Evolutionary conservation across 2,797 vertebrate genomes (phyloP).

Genomic region (Eulemur coronatus): DNA sequence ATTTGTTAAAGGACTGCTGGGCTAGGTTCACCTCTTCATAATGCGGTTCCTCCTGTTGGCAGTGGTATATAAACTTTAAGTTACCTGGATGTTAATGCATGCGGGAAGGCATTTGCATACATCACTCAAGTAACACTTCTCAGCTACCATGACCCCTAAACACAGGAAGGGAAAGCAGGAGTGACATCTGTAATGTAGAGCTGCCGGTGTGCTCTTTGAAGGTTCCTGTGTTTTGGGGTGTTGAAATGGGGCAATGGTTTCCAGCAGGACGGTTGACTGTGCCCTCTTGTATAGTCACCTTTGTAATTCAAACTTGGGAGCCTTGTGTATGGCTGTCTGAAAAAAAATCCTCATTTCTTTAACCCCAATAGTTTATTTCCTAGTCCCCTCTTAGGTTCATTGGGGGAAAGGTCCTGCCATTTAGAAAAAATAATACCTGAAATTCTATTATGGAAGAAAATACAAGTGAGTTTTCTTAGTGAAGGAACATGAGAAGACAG

Average conservation of each 20-base stretch:
- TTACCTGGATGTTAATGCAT: neutral
- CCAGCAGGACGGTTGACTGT: neutral
- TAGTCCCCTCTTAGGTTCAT: neutral
- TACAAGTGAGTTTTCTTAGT: neutral
- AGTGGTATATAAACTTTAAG: neutral
- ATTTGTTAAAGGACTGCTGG: neutral
- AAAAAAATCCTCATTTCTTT: neutral
- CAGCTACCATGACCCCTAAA: neutral
- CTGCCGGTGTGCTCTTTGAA: neutral
- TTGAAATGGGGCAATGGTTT: neutral
- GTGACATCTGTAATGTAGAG: neutral
- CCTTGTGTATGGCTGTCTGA: neutral
- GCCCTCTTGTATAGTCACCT: neutral
- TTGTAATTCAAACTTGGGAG: neutral
- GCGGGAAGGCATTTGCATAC: neutral
- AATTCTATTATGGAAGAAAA: slow-evolving; percentile 9
- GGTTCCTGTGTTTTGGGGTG: neutral
- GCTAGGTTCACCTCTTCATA: neutral
- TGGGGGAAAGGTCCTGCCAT: neutral
- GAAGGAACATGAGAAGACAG: neutral
- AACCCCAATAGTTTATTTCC: neutral
- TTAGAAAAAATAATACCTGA: neutral
- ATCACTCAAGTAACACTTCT: neutral
- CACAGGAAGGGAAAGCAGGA: neutral
- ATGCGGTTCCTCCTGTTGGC: neutral